phyloP scores from a whole-genome alignment of 2,888 invertebrate genomes.

The Cantharis nigra region DNA sequence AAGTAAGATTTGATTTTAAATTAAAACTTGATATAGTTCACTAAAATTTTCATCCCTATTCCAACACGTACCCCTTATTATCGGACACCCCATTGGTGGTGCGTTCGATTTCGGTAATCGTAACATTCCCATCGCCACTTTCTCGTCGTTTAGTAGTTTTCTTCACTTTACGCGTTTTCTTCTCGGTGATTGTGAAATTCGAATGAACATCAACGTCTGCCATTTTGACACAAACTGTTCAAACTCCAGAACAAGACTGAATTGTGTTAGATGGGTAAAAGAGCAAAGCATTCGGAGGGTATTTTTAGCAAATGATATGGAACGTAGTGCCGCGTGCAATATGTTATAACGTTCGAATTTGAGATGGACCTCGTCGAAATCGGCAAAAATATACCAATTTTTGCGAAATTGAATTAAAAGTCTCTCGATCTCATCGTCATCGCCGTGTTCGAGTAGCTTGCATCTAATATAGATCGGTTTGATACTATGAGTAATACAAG shows the following conservation, averaged over 20 bases:
- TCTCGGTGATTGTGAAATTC: conserved; percentile 81
- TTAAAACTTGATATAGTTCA: neutral
- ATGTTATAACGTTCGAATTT: conserved; percentile 28
- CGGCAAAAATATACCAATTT: conserved; percentile 34
- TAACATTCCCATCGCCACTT: conserved; percentile 76
- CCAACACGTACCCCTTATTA: conserved; percentile 82
- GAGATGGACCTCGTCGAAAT: conserved; percentile 31
- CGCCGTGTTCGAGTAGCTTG: neutral
- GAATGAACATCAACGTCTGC: conserved; percentile 90
- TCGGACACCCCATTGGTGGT: conserved; percentile 67
- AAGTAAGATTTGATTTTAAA: neutral
- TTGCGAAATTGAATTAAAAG: conserved; percentile 13
- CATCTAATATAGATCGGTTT: neutral
- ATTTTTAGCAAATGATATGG: conserved; percentile 57
- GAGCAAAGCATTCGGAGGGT: conserved; percentile 45
- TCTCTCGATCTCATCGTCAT: neutral
- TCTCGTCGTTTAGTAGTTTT: conserved; percentile 83
- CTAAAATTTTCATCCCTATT: conserved; percentile 42
- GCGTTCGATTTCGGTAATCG: conserved; percentile 79
- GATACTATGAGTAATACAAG: neutral
- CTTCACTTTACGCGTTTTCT: conserved; percentile 89
- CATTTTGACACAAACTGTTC: conserved; percentile 61
- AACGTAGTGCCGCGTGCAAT: conserved; percentile 46
- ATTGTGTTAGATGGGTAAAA: conserved; percentile 51
- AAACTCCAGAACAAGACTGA: conserved; percentile 39